Conservation (phyloP, 1,140 invertebrate species). For the Pachypeltis micranthus region DNA sequence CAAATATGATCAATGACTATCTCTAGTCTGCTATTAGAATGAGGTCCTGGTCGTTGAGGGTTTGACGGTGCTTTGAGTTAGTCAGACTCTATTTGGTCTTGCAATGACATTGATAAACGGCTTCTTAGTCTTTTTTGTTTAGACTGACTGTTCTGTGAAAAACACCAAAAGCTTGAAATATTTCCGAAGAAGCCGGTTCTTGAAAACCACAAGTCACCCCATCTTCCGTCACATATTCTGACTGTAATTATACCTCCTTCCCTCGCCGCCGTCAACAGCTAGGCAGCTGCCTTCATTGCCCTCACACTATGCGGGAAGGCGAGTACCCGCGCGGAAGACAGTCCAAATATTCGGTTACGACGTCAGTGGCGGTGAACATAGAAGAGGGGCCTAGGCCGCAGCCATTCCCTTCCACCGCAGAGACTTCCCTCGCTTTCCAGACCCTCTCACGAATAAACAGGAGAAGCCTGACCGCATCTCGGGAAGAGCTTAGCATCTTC, state of each 20-base stretch:
- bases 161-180: too few species aligned
- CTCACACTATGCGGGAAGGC: not conserved
- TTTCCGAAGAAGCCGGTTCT: too few species aligned
- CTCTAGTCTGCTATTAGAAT: too few species aligned
- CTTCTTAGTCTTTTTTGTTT: too few species aligned
- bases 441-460: constrained; percentile 2
- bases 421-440: not conserved
- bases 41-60: too few species aligned
- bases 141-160: too few species aligned
- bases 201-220: not conserved
- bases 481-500: not conserved
- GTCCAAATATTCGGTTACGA: not conserved
- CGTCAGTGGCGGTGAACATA: too few species aligned
- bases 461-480: not conserved
- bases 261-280: too few species aligned
- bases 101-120: too few species aligned
- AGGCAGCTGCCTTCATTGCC: not conserved
- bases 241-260: not conserved
- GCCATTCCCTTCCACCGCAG: not conserved
- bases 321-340: not conserved
- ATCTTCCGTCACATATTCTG: not conserved
- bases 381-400: not conserved
- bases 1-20: too few species aligned
- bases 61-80: too few species aligned
- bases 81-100: too few species aligned